phyloP scores from a whole-genome alignment of 2,888 invertebrate genomes.

The Cephus sareptanus region DNA sequence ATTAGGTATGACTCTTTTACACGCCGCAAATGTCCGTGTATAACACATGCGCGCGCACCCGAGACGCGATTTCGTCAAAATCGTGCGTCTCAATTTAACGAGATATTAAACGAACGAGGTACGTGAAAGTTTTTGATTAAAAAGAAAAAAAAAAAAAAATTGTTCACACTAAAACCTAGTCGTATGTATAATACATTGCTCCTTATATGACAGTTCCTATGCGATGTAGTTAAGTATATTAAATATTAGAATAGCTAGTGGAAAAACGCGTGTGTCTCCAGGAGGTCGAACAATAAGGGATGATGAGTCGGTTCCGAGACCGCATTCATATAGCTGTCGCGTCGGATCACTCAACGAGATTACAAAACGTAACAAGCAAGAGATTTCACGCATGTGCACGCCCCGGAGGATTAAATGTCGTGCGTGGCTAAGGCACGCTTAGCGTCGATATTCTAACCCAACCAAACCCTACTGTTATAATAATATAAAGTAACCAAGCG shows the following conservation, averaged over 20 bases:
- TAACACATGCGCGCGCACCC: background rate
- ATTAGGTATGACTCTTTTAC: slow-evolving; percentile 20
- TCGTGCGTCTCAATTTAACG: background rate
- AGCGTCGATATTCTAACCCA: slow-evolving; percentile 14
- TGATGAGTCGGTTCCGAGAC: background rate
- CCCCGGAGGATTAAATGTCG: slow-evolving; percentile 47
- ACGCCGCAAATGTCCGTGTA: slow-evolving; percentile 4
- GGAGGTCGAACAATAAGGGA: slow-evolving; percentile 1
- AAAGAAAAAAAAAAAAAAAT: too few relatives aligned
- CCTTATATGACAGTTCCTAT: background rate
- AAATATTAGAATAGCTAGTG: background rate
- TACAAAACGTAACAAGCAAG: slow-evolving; percentile 54
- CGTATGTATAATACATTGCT: background rate
- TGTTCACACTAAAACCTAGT: background rate
- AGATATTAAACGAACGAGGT: background rate
- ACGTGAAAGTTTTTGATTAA: background rate
- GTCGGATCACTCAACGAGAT: slow-evolving; percentile 41
- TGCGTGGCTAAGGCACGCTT: slow-evolving; percentile 29
- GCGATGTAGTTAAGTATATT: background rate
- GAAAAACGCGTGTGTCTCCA: background rate
- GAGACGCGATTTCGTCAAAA: background rate
- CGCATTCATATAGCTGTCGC: slow-evolving; percentile 17
- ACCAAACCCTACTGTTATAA: slow-evolving; percentile 29
- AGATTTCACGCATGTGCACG: slow-evolving; percentile 57
- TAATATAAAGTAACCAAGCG: slow-evolving; percentile 39